A percentile compares a stretch with the other conserved stretches of the same genome.
These are phyloP conservation scores for Ridgeia piscesae DNA, from an alignment of 1,140 invertebrate genomes.

Conservation along the genomic window DNA sequence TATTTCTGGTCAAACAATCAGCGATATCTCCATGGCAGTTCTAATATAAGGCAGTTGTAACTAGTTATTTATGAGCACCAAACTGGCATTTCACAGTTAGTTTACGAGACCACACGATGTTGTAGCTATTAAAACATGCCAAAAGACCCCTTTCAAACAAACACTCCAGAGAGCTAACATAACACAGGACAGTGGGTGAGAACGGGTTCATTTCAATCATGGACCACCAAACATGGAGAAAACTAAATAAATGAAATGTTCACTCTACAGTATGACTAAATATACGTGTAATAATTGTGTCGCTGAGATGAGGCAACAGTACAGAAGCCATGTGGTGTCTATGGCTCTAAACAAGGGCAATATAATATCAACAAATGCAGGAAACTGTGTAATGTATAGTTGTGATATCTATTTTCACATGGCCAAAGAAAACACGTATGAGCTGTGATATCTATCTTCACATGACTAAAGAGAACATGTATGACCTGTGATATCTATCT, in stretches of 20 bases:
- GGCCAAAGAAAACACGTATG: too few species aligned
- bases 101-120: not conserved
- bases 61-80: not conserved
- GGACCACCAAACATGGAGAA: not conserved
- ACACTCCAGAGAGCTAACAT: not conserved
- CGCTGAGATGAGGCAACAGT: too few species aligned
- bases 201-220: not conserved
- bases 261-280: too few species aligned
- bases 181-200: not conserved
- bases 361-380: too few species aligned
- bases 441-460: too few species aligned
- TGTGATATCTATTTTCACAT: too few species aligned
- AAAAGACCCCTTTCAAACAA: not conserved
- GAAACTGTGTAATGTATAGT: too few species aligned
- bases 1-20: not conserved
- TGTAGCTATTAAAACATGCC: not conserved
- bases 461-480: too few species aligned
- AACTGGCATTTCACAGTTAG: not conserved
- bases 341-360: too few species aligned
- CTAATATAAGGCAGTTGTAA: not conserved
- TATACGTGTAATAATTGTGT: too few species aligned
- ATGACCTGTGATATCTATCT: too few species aligned
- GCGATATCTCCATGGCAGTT: not conserved
- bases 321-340: too few species aligned
- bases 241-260: not conserved